Base-by-base conservation (phyloP, 2,888 invertebrate genomes). In the Ctenicera cuprea region DNA sequence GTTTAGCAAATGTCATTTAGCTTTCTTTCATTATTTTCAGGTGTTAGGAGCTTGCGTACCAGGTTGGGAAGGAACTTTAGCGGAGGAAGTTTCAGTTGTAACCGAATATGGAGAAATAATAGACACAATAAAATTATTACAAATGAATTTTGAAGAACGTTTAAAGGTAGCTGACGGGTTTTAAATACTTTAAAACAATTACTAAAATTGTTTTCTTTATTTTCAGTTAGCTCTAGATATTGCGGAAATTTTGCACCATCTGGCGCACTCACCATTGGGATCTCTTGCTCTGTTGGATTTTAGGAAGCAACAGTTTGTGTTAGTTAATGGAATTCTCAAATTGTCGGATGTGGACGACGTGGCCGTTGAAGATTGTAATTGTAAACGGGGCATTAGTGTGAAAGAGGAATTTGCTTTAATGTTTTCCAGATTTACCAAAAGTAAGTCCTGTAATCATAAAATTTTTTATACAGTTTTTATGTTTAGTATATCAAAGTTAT, bases 231-330 rank as follows among this genome's bases (percentile, higher is more conserved):
- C 52, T 3, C 22, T 65, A 18, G 65, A 67, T 14, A 43, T 33
- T n/a, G 37, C 45, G 57, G 45, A 67, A 59, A 59, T 67, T n/a
- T 33, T 59, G 20, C 57, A 45, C 33, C 45, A 67, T 43, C 59
- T 67, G 18, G 59, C 38, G n/a, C 33, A 69, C 20, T 69, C 62
- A 5, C 54, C 48, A 12, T 22, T 38, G 14, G 50, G 50, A 11
- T 61, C 61, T 5, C 33, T 68, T n/a, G 68, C 59, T 5, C 9
- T 59, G 33, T 11, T 33, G 11, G 63, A 71, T 26, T 65, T 59
- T 48, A 71, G 71, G 61, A 65, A 71, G 65, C 59, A 59, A 37
- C 71, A 71, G 59, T 65, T 71, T 71, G 71, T 71, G 22, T 50
- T 71, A 61, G 71, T 66, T 50, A 57, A 66, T 33, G 26, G 30